Conservation (phyloP, 2,113 vertebrate genomes). For the Burhinus oedicnemus region DNA sequence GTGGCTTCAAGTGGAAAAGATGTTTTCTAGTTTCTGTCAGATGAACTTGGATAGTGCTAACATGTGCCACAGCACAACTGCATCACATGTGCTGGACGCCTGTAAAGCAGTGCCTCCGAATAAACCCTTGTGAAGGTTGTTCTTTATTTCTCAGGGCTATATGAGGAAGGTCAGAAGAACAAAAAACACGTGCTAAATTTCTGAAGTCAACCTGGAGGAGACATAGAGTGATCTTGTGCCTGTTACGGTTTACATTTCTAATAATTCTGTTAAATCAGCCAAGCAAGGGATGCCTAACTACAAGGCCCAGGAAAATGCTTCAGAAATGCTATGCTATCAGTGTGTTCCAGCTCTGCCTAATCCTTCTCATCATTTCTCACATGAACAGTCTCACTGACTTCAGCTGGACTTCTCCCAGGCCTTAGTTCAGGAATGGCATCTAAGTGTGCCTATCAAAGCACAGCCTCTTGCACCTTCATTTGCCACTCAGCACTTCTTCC, state of each 20-base stretch:
- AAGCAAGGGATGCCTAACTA: not conserved
- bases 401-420: not conserved
- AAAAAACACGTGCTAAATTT: not conserved
- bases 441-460: not conserved
- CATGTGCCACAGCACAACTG: not conserved
- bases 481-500: not conserved
- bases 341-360: not conserved
- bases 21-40: slow-evolving; percentile 14
- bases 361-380: slow-evolving; percentile 10
- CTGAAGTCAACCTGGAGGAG: not conserved
- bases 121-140: not conserved
- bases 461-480: not conserved
- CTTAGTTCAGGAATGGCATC: not conserved
- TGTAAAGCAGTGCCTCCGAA: not conserved
- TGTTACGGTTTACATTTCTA: not conserved
- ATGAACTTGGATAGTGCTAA: not conserved
- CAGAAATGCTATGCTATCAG: not conserved
- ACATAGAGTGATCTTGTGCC: not conserved
- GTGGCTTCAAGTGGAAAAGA: slow-evolving; percentile 14
- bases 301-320: not conserved
- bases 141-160: not conserved
- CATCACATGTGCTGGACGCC: not conserved
- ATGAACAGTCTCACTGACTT: not conserved
- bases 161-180: not conserved
- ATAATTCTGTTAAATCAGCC: not conserved